Percentiles rank a stretch among this genome's conserved stretches.
These are phyloP conservation scores for Apolygus lucorum DNA, from an alignment of 1,140 invertebrate genomes.

Conservation along the genomic window DNA sequence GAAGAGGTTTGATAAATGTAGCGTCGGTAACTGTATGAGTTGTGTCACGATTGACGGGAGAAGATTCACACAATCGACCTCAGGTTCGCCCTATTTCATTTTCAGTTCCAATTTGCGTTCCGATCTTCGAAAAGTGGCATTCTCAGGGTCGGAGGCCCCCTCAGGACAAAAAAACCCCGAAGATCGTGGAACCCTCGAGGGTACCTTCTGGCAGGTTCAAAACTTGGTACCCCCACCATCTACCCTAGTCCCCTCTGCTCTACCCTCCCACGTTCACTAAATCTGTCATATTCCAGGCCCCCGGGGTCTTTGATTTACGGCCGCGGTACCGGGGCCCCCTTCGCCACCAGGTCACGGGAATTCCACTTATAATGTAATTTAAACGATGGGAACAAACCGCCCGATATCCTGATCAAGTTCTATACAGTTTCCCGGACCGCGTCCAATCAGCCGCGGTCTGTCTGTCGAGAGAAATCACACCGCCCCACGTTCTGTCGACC, in stretches of 20 bases:
- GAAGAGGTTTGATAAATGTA: no score
- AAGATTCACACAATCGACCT: no score
- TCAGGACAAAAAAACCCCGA: no score
- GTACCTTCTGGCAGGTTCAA: not conserved
- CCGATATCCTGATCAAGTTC: not conserved
- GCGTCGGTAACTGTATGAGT: no score
- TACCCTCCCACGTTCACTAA: slow-evolving; percentile 5
- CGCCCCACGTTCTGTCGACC: not conserved
- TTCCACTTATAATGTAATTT: slow-evolving; percentile 11
- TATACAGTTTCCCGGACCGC: not conserved
- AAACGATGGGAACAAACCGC: slow-evolving; percentile 6
- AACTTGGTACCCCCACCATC: not conserved
- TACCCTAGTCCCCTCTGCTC: no score
- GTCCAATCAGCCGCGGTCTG: not conserved
- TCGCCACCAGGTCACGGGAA: slow-evolving; percentile 9
- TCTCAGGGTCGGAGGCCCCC: no score
- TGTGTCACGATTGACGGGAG: no score
- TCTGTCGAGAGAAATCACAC: not conserved
- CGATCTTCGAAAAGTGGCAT: no score
- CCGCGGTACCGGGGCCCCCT: not conserved
- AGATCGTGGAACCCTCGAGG: not conserved
- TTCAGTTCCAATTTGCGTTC: no score
- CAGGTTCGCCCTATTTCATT: no score
- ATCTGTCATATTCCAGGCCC: slow-evolving; percentile 15
- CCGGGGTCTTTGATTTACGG: slow-evolving; percentile 4